phyloP scores from a whole-genome alignment of 2,888 invertebrate genomes.

The Drosophila acutilabella region DNA sequence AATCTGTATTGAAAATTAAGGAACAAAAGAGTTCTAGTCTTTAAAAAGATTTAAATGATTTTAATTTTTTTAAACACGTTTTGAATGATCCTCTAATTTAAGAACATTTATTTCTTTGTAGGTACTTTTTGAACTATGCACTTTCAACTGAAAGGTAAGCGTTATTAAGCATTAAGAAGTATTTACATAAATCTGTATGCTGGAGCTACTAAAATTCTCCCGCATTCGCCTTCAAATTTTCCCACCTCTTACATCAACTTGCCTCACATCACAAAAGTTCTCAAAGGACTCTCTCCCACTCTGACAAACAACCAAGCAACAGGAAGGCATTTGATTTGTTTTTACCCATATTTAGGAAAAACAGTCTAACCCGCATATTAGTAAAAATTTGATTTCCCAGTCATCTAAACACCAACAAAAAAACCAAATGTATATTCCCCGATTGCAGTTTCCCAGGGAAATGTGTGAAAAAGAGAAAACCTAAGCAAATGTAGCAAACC shows the following conservation, averaged over 20 bases:
- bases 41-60: no score
- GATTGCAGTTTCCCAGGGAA: slow-evolving; percentile 55
- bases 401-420: slow-evolving; percentile 37
- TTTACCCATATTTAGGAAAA: slow-evolving; percentile 49
- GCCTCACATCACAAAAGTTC: slow-evolving; percentile 27
- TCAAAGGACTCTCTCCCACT: slow-evolving; percentile 27
- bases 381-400: slow-evolving; percentile 56
- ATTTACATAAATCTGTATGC: no score
- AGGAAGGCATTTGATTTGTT: slow-evolving; percentile 39
- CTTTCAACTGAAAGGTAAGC: no score
- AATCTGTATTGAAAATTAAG: no score
- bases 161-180: no score
- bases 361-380: slow-evolving; percentile 61
- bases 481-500: slow-evolving; percentile 57
- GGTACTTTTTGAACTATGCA: no score
- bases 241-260: background rate
- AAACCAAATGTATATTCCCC: slow-evolving; percentile 61
- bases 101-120: no score
- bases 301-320: slow-evolving; percentile 12
- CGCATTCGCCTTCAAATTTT: background rate
- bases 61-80: no score
- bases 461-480: slow-evolving; percentile 60
- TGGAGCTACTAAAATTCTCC: background rate
- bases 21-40: no score
- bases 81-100: no score